A percentile compares a stretch with the other conserved stretches of the same genome.
Conservation (phyloP, 2,888 invertebrate genomes). For the Synanthedon myopaeformis region DNA sequence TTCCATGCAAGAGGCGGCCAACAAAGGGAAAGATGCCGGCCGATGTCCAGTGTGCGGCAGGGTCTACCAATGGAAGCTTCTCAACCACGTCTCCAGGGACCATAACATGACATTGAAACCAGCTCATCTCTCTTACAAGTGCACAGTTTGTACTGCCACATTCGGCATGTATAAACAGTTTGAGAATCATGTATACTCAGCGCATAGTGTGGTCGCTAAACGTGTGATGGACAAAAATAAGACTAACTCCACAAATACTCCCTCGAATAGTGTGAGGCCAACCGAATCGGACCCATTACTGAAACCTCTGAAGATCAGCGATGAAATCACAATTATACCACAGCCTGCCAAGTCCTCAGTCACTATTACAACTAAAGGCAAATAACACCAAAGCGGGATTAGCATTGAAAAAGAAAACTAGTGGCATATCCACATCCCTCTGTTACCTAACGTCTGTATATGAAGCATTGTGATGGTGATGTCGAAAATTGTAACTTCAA, state of each 20-base stretch:
- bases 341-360: constrained; percentile 77
- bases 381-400: constrained; percentile 37
- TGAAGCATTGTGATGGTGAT: too few species aligned
- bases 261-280: constrained; percentile 15
- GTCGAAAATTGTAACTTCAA: constrained; percentile 15
- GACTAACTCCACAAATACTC: constrained; percentile 18
- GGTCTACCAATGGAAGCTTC: constrained; percentile 83
- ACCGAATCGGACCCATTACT: constrained; percentile 73
- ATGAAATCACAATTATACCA: constrained; percentile 92
- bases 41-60: constrained; percentile 95
- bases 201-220: constrained; percentile 91
- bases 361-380: constrained; percentile 59
- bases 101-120: constrained; percentile 95
- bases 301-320: constrained; percentile 89
- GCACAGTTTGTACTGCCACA: constrained; percentile 94
- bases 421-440: background rate
- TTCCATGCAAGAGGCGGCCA: constrained; percentile 96
- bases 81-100: constrained; percentile 93
- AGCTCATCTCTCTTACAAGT: constrained; percentile 93
- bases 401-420: background rate
- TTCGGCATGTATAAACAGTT: constrained; percentile 97
- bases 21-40: constrained; percentile 94
- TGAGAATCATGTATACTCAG: constrained; percentile 94
- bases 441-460: too few species aligned
- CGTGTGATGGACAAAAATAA: constrained; percentile 85